Percentiles rank a stretch among this genome's conserved stretches.
phyloP scores from a whole-genome alignment of 2,113 vertebrate species.

The Irena cyanogastra region DNA sequence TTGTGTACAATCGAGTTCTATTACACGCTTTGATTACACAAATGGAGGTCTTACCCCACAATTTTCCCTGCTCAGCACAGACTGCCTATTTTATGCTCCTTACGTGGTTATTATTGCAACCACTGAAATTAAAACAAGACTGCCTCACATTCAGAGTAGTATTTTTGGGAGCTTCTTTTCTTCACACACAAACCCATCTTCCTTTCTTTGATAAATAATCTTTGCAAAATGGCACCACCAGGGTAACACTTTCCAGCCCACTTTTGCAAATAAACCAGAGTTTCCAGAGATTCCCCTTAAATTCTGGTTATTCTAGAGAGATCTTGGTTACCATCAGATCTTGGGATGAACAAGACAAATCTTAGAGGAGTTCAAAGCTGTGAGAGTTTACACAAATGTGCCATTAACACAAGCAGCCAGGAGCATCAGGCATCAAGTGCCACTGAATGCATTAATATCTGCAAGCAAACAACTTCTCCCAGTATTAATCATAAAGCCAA shows the following conservation, averaged over 20 bases:
- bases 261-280: neutral
- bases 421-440: neutral
- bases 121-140: constrained; percentile 63
- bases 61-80: constrained; percentile 42
- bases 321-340: neutral
- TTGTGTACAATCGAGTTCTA: constrained; percentile 32
- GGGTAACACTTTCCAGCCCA: neutral
- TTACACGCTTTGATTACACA: constrained; percentile 57
- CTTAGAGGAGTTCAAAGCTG: neutral
- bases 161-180: constrained; percentile 32
- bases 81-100: constrained; percentile 61
- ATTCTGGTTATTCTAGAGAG: neutral
- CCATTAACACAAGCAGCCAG: neutral
- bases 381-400: neutral
- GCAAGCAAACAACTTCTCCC: neutral
- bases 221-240: neutral
- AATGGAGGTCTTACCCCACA: constrained; percentile 52
- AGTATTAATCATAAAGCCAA: neutral
- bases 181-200: neutral
- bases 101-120: constrained; percentile 64
- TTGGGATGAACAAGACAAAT: neutral
- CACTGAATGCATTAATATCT: neutral
- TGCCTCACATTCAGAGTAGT: neutral
- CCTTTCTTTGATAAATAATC: neutral
- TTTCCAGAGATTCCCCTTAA: neutral